Evolutionary conservation across 2,888 invertebrate genomes (phyloP).

Genomic region (Epiblema foenella): DNA sequence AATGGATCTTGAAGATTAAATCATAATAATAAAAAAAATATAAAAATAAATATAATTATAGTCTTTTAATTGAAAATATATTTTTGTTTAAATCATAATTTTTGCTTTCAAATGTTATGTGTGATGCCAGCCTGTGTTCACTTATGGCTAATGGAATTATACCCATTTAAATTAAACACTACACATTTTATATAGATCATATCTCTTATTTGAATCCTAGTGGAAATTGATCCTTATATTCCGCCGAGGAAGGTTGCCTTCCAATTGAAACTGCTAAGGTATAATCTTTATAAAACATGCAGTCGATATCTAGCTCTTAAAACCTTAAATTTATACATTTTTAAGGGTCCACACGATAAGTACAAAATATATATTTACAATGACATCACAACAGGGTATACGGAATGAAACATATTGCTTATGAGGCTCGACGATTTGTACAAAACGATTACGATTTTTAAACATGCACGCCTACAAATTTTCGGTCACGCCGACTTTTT

Average conservation of each 20-base stretch:
- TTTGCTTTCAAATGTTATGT: slow-evolving; percentile 43
- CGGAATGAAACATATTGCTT: slow-evolving; percentile 64
- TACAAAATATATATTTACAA: slow-evolving; percentile 78
- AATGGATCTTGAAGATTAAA: slow-evolving; percentile 59
- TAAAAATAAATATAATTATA: slow-evolving; percentile 70
- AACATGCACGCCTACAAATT: slow-evolving; percentile 6
- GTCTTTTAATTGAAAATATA: slow-evolving; percentile 61
- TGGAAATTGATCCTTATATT: background rate
- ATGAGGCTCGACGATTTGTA: slow-evolving; percentile 26
- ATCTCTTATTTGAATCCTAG: background rate
- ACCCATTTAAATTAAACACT: slow-evolving; percentile 17
- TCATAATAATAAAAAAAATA: slow-evolving; percentile 71
- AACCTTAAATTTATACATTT: slow-evolving; percentile 23
- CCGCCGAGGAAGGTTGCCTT: background rate
- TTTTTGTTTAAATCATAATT: slow-evolving; percentile 19
- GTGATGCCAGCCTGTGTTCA: slow-evolving; percentile 39
- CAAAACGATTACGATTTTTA: slow-evolving; percentile 8
- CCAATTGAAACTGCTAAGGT: slow-evolving; percentile 8
- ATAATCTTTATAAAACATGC: slow-evolving; percentile 23
- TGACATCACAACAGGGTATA: slow-evolving; percentile 66
- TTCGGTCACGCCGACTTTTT: too few relatives aligned
- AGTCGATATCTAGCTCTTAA: slow-evolving; percentile 17
- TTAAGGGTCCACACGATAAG: slow-evolving; percentile 66
- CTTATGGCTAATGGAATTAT: slow-evolving; percentile 47
- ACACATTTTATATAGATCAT: slow-evolving; percentile 14